Conservation (phyloP, 2,888 invertebrate genomes). For the Ennomos fuscantarius region DNA sequence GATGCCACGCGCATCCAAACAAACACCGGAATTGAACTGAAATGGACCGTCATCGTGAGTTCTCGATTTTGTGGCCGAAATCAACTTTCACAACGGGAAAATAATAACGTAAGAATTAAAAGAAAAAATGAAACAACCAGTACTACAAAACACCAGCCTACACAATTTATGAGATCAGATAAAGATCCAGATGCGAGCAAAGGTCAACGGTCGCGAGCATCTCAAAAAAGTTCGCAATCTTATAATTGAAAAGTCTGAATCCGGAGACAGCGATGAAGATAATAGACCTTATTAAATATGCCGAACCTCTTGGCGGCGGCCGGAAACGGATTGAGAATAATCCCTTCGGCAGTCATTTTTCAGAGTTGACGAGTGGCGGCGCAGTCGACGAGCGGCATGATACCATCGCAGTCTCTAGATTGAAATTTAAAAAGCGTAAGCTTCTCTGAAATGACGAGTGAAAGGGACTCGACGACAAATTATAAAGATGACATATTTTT, state of each 20-base stretch:
- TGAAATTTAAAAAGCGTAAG: conserved; percentile 66
- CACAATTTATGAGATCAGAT: conserved; percentile 8
- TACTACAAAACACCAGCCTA: neutral
- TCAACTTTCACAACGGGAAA: conserved; percentile 17
- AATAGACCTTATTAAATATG: conserved; percentile 75
- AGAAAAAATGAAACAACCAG: conserved; percentile 1
- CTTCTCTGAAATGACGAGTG: conserved; percentile 54
- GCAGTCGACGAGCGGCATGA: conserved; percentile 51
- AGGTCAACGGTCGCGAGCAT: conserved; percentile 29
- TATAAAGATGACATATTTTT: conserved; percentile 48
- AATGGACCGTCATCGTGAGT: conserved; percentile 58
- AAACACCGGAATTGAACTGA: conserved; percentile 54
- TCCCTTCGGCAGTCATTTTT: conserved; percentile 70
- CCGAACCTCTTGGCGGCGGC: conserved; percentile 63
- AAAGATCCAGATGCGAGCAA: conserved; percentile 27
- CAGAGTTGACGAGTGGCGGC: conserved; percentile 57
- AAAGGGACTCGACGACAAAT: conserved; percentile 51
- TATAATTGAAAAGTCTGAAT: conserved; percentile 72
- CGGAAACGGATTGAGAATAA: conserved; percentile 72
- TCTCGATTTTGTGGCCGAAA: conserved; percentile 49
- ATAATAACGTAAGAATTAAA: neutral
- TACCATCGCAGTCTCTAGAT: conserved; percentile 63
- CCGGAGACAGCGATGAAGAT: conserved; percentile 64
- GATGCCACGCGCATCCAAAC: conserved; percentile 69
- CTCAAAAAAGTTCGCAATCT: conserved; percentile 41